Evolutionary conservation across 2,797 vertebrate species (phyloP).

Genomic region (Acipenser transmontanus): DNA sequence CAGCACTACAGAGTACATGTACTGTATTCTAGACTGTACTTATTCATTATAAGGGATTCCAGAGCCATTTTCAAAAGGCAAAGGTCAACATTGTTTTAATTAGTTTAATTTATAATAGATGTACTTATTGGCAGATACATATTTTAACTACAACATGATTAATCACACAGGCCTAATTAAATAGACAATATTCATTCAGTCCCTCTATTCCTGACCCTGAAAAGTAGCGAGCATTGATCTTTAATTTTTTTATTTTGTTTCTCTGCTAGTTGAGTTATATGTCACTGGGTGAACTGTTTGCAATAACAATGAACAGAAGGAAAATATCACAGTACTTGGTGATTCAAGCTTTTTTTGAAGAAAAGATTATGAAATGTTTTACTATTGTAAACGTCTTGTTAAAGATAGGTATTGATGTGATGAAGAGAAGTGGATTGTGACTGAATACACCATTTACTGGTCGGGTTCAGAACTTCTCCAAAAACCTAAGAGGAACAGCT

Average conservation of each 20-base stretch:
- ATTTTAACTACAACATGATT: constrained; percentile 34
- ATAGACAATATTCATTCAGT: constrained; percentile 44
- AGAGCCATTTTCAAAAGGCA: constrained; percentile 43
- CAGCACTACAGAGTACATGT: not conserved
- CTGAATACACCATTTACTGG: too few relatives aligned
- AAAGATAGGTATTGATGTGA: too few relatives aligned
- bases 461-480: too few relatives aligned
- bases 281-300: constrained; percentile 17
- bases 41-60: constrained; percentile 16
- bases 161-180: constrained; percentile 28
- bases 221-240: constrained; percentile 52
- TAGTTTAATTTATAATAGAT: constrained; percentile 57
- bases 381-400: too few relatives aligned
- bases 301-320: not conserved
- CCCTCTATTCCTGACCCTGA: constrained; percentile 58
- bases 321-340: too few relatives aligned
- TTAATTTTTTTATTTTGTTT: too few relatives aligned
- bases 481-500: too few relatives aligned
- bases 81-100: constrained; percentile 56
- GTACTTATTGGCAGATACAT: constrained; percentile 54
- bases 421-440: too few relatives aligned
- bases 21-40: not conserved
- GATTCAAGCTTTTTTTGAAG: too few relatives aligned
- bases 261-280: constrained; percentile 27
- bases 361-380: too few relatives aligned